Conservation (phyloP, 2,888 invertebrate genomes). For the Cartodere bifasciata region DNA sequence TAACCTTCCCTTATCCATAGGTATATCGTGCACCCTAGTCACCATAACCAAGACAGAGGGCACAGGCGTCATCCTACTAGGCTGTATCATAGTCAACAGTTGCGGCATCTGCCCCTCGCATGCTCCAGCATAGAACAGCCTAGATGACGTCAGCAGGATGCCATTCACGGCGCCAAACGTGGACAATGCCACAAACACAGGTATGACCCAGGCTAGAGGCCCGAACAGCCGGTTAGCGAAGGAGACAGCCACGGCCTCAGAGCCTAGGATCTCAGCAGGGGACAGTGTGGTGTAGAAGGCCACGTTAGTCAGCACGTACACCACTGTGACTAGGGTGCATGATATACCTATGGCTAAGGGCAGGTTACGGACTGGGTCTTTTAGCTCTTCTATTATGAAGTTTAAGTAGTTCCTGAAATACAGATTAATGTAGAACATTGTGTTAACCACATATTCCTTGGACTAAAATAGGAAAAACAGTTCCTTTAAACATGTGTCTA, state of each 20-base stretch:
- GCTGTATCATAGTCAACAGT: conserved; percentile 90
- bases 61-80: conserved; percentile 76
- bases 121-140: conserved; percentile 92
- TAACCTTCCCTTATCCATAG: too few relatives aligned
- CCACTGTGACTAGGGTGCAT: conserved; percentile 81
- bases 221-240: conserved; percentile 88
- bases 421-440: too few relatives aligned
- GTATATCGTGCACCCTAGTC: too few relatives aligned
- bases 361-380: conserved; percentile 92
- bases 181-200: background rate
- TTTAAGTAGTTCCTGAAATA: conserved; percentile 95
- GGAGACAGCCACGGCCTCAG: conserved; percentile 94
- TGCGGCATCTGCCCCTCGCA: conserved; percentile 97
- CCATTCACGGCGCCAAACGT: background rate
- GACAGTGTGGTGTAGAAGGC: conserved; percentile 95
- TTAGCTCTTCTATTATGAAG: conserved; percentile 96
- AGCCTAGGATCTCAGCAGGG: conserved; percentile 79
- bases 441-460: too few relatives aligned
- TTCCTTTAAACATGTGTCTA: too few relatives aligned
- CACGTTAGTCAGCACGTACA: conserved; percentile 89
- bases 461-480: too few relatives aligned
- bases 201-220: conserved; percentile 38
- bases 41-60: conserved; percentile 91
- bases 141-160: conserved; percentile 38
- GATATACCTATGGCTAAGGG: conserved; percentile 92